These are phyloP conservation scores for Glossosoma conforme DNA, from an alignment of 1,140 invertebrate species.

Conservation along the genomic window DNA sequence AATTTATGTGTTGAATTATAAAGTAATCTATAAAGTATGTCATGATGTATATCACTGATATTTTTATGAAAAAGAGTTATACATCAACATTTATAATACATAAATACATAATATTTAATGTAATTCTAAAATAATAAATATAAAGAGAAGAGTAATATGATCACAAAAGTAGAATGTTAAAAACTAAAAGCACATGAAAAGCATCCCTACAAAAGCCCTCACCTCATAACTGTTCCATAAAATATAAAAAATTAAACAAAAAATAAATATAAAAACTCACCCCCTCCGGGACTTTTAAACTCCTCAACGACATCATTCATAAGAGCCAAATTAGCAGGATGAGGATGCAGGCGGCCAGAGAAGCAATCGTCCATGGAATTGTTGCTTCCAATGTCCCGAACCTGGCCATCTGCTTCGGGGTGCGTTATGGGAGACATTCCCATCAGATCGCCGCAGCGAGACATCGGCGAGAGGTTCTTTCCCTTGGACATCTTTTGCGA, in stretches of 20 bases:
- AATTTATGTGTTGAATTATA: too few species aligned
- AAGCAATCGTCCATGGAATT: neutral
- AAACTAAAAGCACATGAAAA: neutral
- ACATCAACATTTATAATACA: too few species aligned
- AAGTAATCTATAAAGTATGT: too few species aligned
- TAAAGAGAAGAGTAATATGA: too few species aligned
- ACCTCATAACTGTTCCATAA: neutral
- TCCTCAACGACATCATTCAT: slow-evolving; percentile 22
- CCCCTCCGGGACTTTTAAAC: slow-evolving; percentile 25
- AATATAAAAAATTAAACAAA: slow-evolving; percentile 7
- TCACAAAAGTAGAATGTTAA: too few species aligned
- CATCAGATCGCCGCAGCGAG: slow-evolving; percentile 27
- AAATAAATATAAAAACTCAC: slow-evolving; percentile 28
- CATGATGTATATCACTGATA: too few species aligned
- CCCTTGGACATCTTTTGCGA: slow-evolving; percentile 7
- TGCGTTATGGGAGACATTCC: slow-evolving; percentile 23
- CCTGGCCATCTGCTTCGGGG: neutral
- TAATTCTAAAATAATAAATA: too few species aligned
- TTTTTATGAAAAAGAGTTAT: too few species aligned
- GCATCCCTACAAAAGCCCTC: too few species aligned
- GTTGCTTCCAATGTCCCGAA: neutral
- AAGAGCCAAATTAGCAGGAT: neutral
- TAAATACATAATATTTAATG: too few species aligned
- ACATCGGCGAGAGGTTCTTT: slow-evolving; percentile 29
- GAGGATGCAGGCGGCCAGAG: neutral